phyloP scores from a whole-genome alignment of 1,140 invertebrate genomes.

The Hyles euphorbiae region DNA sequence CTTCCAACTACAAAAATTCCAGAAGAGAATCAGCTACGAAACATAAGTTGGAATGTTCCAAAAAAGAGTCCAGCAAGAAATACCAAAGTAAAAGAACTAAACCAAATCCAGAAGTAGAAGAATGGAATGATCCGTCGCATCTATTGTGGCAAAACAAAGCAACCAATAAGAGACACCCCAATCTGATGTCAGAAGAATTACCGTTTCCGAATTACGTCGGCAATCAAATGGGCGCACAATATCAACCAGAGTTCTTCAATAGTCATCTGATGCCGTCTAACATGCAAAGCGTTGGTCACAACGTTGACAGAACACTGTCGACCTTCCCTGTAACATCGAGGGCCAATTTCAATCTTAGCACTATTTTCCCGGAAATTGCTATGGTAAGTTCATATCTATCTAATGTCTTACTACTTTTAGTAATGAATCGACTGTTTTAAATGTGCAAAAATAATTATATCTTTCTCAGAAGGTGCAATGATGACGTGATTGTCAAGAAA shows the following conservation, averaged over 20 bases:
- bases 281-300: constrained; percentile 48
- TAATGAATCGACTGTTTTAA: not conserved
- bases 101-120: constrained; percentile 50
- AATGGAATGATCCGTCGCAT: constrained; percentile 58
- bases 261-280: constrained; percentile 59
- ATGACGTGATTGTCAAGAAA: not conserved
- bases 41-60: constrained; percentile 67
- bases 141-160: constrained; percentile 61
- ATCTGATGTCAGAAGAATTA: constrained; percentile 57
- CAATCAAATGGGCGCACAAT: constrained; percentile 60
- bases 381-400: constrained; percentile 42
- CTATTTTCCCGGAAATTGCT: constrained; percentile 69
- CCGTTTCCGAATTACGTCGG: constrained; percentile 57
- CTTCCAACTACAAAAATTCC: constrained; percentile 46
- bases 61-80: constrained; percentile 65
- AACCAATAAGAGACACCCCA: constrained; percentile 49
- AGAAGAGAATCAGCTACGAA: constrained; percentile 57
- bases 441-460: not conserved
- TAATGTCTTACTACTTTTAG: not conserved
- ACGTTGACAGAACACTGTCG: constrained; percentile 48
- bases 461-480: constrained; percentile 7
- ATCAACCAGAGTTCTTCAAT: constrained; percentile 63
- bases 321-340: constrained; percentile 57
- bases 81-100: constrained; percentile 64
- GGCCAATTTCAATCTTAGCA: constrained; percentile 65